These are phyloP conservation scores for Parapristionchus giblindavisi DNA, from an alignment of 2,888 invertebrate species.

Conservation along the genomic window DNA sequence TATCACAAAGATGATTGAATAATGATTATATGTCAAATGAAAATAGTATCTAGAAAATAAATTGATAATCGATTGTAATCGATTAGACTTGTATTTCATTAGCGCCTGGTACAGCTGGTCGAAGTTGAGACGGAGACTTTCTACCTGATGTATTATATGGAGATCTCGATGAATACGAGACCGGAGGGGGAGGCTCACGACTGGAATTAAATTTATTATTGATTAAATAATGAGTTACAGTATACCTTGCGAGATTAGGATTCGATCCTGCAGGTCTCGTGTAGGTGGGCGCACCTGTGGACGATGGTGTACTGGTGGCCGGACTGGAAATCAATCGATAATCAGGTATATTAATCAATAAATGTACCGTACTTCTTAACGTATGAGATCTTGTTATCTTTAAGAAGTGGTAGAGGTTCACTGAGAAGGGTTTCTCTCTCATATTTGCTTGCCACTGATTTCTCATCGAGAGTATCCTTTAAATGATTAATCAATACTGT, in stretches of 20 bases:
- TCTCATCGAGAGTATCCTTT: background rate
- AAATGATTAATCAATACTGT: too few species aligned
- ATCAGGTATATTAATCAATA: background rate
- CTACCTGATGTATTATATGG: constrained; percentile 5
- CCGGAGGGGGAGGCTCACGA: background rate
- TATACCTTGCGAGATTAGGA: background rate
- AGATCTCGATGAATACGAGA: background rate
- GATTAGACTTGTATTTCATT: constrained; percentile 19
- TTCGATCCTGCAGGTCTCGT: background rate
- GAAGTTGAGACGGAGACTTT: constrained; percentile 6
- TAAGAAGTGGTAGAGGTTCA: background rate
- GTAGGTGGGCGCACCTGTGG: background rate
- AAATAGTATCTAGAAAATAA: too few species aligned
- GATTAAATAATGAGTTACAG: background rate
- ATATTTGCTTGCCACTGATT: background rate
- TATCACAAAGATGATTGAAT: too few species aligned
- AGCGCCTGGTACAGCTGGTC: constrained; percentile 13
- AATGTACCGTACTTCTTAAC: constrained; percentile 6
- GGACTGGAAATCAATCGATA: constrained; percentile 3
- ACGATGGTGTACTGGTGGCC: background rate
- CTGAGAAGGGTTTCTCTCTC: constrained; percentile 8
- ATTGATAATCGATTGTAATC: background rate
- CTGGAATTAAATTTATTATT: background rate
- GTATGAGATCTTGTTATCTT: constrained; percentile 13
- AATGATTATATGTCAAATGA: too few species aligned